Conservation (phyloP, 1,140 invertebrate genomes). For the Aleiodes sp. region DNA sequence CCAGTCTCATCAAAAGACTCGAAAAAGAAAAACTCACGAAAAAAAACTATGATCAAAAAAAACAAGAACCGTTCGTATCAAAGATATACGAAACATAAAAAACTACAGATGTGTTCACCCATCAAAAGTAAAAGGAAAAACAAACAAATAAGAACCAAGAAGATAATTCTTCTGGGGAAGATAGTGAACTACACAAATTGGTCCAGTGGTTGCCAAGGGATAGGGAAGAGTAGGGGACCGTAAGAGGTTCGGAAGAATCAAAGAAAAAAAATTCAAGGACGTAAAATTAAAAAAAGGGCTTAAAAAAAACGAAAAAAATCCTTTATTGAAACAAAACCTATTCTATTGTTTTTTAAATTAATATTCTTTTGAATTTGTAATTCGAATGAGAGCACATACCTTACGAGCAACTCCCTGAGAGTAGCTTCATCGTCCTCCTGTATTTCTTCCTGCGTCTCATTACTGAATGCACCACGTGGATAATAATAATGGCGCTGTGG, state of each 20-base stretch:
- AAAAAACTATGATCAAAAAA: not conserved
- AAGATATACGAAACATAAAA: not conserved
- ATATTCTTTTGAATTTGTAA: too few species aligned
- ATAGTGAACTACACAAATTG: too few species aligned
- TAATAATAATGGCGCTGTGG: slow-evolving; percentile 51
- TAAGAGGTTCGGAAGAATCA: not conserved
- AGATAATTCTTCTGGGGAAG: too few species aligned
- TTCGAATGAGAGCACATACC: slow-evolving; percentile 71
- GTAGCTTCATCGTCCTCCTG: slow-evolving; percentile 85
- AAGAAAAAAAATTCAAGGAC: slow-evolving; percentile 1
- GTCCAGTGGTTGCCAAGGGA: slow-evolving; percentile 14
- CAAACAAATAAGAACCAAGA: not conserved
- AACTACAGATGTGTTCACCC: not conserved
- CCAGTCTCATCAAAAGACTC: too few species aligned
- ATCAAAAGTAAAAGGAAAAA: slow-evolving; percentile 34
- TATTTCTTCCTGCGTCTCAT: slow-evolving; percentile 69
- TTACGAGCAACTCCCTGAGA: slow-evolving; percentile 87
- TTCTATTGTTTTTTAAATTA: too few species aligned
- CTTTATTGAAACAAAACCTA: not conserved
- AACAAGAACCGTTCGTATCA: too few species aligned
- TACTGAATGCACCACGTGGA: slow-evolving; percentile 63
- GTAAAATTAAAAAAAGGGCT: slow-evolving; percentile 19
- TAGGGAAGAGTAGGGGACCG: not conserved
- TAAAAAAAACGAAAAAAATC: slow-evolving; percentile 13
- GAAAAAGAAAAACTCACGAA: too few species aligned